Evolutionary conservation across 2,113 vertebrate genomes (phyloP), one percentile per base, ranked within the genome.

Genomic region (Dasyornis broadbenti): DNA sequence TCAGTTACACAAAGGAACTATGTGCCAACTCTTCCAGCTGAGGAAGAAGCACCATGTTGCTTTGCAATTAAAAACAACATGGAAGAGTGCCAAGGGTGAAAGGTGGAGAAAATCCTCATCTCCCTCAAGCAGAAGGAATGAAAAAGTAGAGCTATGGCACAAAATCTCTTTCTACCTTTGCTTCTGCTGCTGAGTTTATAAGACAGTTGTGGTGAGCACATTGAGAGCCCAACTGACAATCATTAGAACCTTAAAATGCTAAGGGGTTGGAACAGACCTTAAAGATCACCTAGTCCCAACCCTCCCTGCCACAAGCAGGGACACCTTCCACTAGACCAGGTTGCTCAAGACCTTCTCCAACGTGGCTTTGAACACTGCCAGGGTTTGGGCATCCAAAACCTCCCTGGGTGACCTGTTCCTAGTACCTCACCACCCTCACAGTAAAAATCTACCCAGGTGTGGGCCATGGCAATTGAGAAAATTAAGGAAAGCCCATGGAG

Each of bases 1-100:
- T 90, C 86, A 33, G 77, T 15, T 94, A 72, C 68, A 95, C 87
- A 91, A 81, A 95, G 85, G 73, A 89, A 53, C 39, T 23, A 64
- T 17, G 59, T 82, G 94, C 94, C 97, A 97, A 9, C 73, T 90
- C 72, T 94, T 94, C 52, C 28, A 14, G 78, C 76, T 91, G 76
- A 92, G 79, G 77, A 91, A 92, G 95, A 96, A 91, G 76, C 94
- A 96, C 72, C 93, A 89, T 76, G 49, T 86, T 95, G 95, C 91
- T 94, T 92, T 81, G 89, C 96, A 98, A 97, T 96, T 97, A 97
- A 91, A 94, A 96, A 90, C 78, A 88, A 78, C 68, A 5, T 40
- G 65, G 90, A 94, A 91, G 68, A 95, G 9, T 87, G 94, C 96
- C 97, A 97, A 93, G 63, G 96, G 94, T 86, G 85, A 96, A 96